Percentiles rank a stretch among this genome's conserved stretches.
These are phyloP conservation scores for Thaleichthys pacificus DNA, from an alignment of 2,797 vertebrate genomes.

Conservation along the genomic window DNA sequence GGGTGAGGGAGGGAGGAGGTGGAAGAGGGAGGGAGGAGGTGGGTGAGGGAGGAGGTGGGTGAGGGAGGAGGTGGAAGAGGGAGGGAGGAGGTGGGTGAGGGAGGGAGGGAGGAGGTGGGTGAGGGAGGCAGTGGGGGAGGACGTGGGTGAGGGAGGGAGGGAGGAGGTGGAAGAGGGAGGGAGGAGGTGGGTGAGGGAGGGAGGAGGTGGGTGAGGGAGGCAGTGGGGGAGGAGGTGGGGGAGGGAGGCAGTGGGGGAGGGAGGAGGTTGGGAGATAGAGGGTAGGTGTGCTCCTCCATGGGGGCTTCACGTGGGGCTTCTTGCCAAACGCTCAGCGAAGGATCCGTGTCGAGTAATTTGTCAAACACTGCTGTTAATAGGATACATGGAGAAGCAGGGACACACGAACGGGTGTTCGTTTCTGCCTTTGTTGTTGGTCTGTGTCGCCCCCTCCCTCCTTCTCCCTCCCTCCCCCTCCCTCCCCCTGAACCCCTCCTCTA, in stretches of 20 bases:
- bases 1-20: no score
- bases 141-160: no score
- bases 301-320: background rate
- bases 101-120: no score
- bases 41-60: no score
- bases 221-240: background rate
- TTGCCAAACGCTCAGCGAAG: conserved; percentile 34
- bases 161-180: no score
- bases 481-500: background rate
- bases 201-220: background rate
- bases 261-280: no score
- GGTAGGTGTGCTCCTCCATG: background rate
- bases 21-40: no score
- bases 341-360: conserved; percentile 74
- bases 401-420: conserved; percentile 58
- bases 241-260: no score
- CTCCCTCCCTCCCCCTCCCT: conserved; percentile 13
- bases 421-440: conserved; percentile 59
- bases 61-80: no score
- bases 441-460: conserved; percentile 29
- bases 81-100: no score
- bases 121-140: no score
- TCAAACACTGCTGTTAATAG: conserved; percentile 72
- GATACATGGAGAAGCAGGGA: conserved; percentile 51
- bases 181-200: no score